Conservation (phyloP, 2,888 invertebrate species). For the Brassicogethes aeneus region DNA sequence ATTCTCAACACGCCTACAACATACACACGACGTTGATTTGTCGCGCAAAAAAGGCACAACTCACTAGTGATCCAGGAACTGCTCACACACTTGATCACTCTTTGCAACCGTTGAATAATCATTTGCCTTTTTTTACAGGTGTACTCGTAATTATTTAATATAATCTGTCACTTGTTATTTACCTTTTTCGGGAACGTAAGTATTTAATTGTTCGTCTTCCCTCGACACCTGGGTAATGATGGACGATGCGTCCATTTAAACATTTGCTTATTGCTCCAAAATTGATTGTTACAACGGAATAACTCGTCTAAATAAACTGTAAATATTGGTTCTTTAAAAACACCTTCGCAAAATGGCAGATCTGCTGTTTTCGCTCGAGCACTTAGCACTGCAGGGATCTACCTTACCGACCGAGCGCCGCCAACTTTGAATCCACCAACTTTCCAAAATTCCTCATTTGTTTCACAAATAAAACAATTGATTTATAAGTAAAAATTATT, state of each 20-base stretch:
- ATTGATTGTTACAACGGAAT: too few species aligned
- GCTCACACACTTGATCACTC: constrained; percentile 6
- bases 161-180: constrained; percentile 39
- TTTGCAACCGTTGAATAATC: constrained; percentile 3
- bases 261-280: constrained; percentile 49
- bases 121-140: too few species aligned
- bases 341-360: constrained; percentile 37
- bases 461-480: too few species aligned
- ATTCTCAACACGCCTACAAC: constrained; percentile 33
- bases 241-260: constrained; percentile 97
- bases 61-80: too few species aligned
- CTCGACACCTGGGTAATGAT: constrained; percentile 97
- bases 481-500: too few species aligned
- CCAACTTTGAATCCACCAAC: constrained; percentile 12
- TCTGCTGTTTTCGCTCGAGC: constrained; percentile 26
- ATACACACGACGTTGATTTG: too few species aligned
- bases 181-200: constrained; percentile 90
- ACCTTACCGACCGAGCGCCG: constrained; percentile 19
- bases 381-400: constrained; percentile 16
- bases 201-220: constrained; percentile 93
- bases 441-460: too few species aligned
- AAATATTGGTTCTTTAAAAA: constrained; percentile 18
- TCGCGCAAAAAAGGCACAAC: too few species aligned
- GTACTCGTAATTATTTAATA: constrained; percentile 4
- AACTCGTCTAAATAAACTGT: too few species aligned